Evolutionary conservation across 64 coral and sea anemone genomes (phyloP), one percentile per base, ranked within the genome.

Genomic region (Platygyra sinensis): DNA sequence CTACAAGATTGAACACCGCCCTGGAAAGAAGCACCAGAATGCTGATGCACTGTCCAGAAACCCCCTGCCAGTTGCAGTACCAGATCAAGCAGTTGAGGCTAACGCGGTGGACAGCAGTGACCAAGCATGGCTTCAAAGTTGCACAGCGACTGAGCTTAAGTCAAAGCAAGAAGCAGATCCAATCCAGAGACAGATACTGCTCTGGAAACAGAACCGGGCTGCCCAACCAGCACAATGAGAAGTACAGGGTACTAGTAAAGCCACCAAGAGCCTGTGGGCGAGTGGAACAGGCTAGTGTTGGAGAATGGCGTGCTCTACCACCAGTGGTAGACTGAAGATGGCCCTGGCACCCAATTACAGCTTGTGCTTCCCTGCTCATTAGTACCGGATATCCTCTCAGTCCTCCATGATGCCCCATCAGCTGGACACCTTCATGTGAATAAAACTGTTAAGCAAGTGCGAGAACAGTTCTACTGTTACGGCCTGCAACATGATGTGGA

Each of bases 261-360:
- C 22, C 10, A 88, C 52, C 30, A 88, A 77, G 20, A 63, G 31
- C 55, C 33, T 72, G 42, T 90, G 89, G 76, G 77, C 76, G 15
- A 90, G 28, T 82, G 78, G 77, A 64, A 80, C 51, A 7, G 5
- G 22, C 60, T 90, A 46, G 36, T 16, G 25, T 19, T 69, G n/a
- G 36, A 71, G 12, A 67, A 79, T 16, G 76, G 88, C 18, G 60
- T 89, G 0, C 62, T 89, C 1, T 89, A 89, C 75, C 30, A 39
- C 3, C 30, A 30, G 39, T 89, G 88, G 14, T 5, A 67, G 57
- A 67, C 52, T n/a, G 50, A 87, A 7, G 24, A 73, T 72, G 63
- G 49, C 52, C 33, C 2, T 30, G 46, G 20, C 33, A 89, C 46
- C 30, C 46, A 36, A n/a, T 69, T 65, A 51, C 75, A 62, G 15